A percentile compares a stretch with the other conserved stretches of the same genome.
These are phyloP conservation scores for Leptinotarsa tumamoca DNA, from an alignment of 2,888 invertebrate genomes.

Conservation along the genomic window DNA sequence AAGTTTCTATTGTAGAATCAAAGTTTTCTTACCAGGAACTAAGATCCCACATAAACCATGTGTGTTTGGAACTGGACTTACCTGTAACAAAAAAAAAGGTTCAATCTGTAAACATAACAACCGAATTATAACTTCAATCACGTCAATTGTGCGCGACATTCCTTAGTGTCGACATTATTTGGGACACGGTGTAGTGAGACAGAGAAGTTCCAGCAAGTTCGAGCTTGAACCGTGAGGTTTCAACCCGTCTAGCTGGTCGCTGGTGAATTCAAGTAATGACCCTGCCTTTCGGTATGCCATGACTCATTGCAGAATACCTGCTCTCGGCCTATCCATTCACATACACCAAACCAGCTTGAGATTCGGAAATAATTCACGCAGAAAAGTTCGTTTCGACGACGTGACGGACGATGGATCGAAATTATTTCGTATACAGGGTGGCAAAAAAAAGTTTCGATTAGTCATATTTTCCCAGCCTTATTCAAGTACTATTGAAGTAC, in stretches of 20 bases:
- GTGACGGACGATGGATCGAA: background rate
- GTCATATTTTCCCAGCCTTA: background rate
- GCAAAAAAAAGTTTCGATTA: background rate
- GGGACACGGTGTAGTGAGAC: constrained; percentile 10
- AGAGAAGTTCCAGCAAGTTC: constrained; percentile 16
- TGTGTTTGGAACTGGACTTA: no score
- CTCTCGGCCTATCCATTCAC: background rate
- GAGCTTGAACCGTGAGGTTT: constrained; percentile 22
- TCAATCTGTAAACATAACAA: no score
- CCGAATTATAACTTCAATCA: no score
- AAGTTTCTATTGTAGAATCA: no score
- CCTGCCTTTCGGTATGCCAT: constrained; percentile 25
- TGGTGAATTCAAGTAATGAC: constrained; percentile 23
- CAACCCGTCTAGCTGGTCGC: constrained; percentile 21
- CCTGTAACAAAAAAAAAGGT: no score
- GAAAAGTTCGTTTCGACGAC: background rate
- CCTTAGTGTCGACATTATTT: background rate
- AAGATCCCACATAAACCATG: no score
- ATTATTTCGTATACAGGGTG: background rate
- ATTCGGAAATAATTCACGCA: constrained; percentile 12
- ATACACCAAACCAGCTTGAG: background rate
- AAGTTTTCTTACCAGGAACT: no score
- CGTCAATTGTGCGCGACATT: no score
- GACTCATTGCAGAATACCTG: constrained; percentile 27
- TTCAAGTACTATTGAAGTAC: background rate